Base-by-base conservation (phyloP, 1,140 invertebrate species). In the Pogonomyrmex californicus region DNA sequence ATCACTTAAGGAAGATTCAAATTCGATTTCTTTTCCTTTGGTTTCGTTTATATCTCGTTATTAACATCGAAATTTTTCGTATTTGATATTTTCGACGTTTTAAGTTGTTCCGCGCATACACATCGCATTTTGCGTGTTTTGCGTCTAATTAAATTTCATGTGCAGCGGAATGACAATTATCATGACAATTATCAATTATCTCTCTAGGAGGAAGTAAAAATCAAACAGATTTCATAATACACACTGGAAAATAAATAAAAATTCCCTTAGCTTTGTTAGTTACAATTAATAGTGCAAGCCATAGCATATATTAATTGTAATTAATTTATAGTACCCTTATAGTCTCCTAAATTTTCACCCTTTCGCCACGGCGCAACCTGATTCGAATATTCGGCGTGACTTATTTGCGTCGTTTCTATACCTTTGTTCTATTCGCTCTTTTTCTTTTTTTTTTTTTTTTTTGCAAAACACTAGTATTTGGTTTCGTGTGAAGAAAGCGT, bases 401-500 rank as follows among this genome's bases (percentile, higher is more conserved):
- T 82, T 58, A 41, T 68, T 54, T 49, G 36, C 49, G 12, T 81
- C 54, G 51, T 71, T 78, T 70, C 49, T n/a, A 23, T 38, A 49
- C 17, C 38, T 56, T 49, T 62, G 38, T 10, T 36, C 36, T 30
- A 10, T 49, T 49, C 0, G 17, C 51, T 58, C 14, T 54, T n/a
- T 58, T 12, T 71, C 44, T 51, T 7, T 79, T 23, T 47, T 36
- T 33, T 2, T 47, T 47, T 79, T 12, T 60, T 30, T 12, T 14
- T 87, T n/a, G 14, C 54, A 3, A 33, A 47, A 51, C 49, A 56
- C n/a, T 70, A 81, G 14, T 81, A 81, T 81, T 71, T 82, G 38
- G 65, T 79, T 70, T 75, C 56, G 36, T 86, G 77, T 51, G 62
- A 79, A 81, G 49, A 71, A 82, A 82, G 66, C 51, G 17, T 71